These are phyloP conservation scores for Drosophila kikkawai DNA, from an alignment of 1,140 invertebrate species.

Conservation along the genomic window DNA sequence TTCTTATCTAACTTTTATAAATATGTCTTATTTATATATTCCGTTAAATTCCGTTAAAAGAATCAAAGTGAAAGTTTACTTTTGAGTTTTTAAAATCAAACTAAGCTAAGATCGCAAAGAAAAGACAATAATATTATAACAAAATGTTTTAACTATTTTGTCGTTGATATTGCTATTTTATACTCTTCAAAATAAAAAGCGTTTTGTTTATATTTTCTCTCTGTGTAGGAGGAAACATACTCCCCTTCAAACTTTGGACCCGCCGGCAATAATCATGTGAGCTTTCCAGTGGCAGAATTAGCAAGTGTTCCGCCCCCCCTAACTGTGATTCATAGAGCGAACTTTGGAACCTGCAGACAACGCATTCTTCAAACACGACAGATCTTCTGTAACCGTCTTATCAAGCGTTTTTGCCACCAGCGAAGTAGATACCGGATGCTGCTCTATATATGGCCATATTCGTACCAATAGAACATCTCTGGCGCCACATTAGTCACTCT, in stretches of 20 bases:
- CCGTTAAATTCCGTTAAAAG: not conserved
- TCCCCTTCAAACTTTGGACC: slow-evolving; percentile 35
- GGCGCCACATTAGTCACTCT: slow-evolving; percentile 38
- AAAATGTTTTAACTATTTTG: no score
- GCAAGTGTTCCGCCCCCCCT: slow-evolving; percentile 3
- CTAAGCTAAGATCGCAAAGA: not conserved
- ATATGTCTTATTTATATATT: not conserved
- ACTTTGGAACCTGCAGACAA: slow-evolving; percentile 18
- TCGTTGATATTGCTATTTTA: not conserved
- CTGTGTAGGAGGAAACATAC: slow-evolving; percentile 1
- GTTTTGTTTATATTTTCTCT: not conserved
- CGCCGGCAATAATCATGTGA: slow-evolving; percentile 30
- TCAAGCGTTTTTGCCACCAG: slow-evolving; percentile 12
- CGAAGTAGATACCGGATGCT: slow-evolving; percentile 15
- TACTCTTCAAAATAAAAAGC: not conserved
- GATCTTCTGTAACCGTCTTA: slow-evolving; percentile 15
- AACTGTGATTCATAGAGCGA: slow-evolving; percentile 24
- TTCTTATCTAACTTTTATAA: no score
- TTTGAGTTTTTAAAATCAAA: not conserved
- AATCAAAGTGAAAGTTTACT: not conserved
- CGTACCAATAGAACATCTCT: slow-evolving; percentile 7
- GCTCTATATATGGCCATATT: slow-evolving; percentile 4
- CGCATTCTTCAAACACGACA: slow-evolving; percentile 9
- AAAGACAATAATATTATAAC: not conserved
- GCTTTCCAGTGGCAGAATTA: not conserved